phyloP scores from a whole-genome alignment of 2,113 vertebrate genomes.

The Eudyptes chrysolophus region DNA sequence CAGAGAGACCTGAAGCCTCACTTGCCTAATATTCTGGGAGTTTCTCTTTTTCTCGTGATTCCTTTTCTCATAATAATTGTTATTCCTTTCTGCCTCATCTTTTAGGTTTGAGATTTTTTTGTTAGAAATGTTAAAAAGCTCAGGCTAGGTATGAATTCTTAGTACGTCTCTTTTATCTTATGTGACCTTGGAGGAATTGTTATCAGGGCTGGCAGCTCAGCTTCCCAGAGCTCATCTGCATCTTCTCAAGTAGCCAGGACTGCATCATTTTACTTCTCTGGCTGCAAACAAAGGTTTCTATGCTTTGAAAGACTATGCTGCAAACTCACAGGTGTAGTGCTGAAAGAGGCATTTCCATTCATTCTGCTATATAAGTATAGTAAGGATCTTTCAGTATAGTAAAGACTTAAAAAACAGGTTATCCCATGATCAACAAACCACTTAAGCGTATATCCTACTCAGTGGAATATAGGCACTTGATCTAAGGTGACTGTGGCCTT shows the following conservation, averaged over 20 bases:
- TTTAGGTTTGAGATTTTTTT: not conserved
- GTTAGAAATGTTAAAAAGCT: not conserved
- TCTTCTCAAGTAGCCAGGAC: not conserved
- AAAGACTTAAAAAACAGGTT: not conserved
- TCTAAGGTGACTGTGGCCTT: not conserved
- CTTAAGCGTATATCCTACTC: not conserved
- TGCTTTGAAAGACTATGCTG: not conserved
- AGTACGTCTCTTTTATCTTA: not conserved
- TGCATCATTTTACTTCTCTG: not conserved
- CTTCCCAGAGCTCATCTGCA: not conserved
- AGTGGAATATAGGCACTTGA: not conserved
- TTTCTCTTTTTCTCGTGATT: not conserved
- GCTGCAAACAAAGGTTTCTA: not conserved
- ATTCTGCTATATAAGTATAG: not conserved
- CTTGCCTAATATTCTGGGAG: not conserved
- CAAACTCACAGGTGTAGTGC: not conserved
- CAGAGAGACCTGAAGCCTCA: not conserved
- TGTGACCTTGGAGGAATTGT: not conserved
- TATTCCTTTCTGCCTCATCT: not conserved
- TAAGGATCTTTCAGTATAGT: not conserved
- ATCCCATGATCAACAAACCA: not conserved
- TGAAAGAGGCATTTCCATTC: not conserved
- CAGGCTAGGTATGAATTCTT: not conserved
- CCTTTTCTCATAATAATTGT: not conserved
- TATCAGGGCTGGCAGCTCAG: not conserved